Evolutionary conservation across 2,113 vertebrate genomes (phyloP).

Genomic region (Sylvia atricapilla): DNA sequence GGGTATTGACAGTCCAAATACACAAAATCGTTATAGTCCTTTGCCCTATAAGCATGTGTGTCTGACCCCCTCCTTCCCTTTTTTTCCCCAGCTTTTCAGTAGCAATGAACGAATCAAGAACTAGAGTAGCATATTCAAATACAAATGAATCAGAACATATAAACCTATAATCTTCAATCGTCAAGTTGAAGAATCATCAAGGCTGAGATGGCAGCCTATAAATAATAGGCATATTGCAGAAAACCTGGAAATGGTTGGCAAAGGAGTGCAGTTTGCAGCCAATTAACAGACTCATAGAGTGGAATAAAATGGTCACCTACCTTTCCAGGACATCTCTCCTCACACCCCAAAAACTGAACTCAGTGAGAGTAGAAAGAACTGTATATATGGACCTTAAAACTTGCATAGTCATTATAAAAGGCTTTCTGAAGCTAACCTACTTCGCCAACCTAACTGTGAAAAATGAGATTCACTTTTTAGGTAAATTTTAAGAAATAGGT

Average conservation of each 20-base stretch:
- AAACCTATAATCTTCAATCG: neutral
- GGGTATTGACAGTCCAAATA: neutral
- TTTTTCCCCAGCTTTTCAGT: neutral
- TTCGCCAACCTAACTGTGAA: neutral
- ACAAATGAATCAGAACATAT: neutral
- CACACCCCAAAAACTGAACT: neutral
- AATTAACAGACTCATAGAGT: neutral
- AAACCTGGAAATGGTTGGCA: neutral
- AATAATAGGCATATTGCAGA: neutral
- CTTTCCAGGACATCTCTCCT: neutral
- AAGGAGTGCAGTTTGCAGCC: neutral
- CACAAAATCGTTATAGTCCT: neutral
- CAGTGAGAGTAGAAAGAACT: neutral
- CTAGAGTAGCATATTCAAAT: neutral
- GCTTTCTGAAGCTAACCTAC: neutral
- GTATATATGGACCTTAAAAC: neutral
- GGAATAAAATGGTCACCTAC: neutral
- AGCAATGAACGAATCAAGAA: conserved; percentile 8
- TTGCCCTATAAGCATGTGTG: neutral
- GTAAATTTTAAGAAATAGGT: too few relatives aligned
- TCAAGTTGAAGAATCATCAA: neutral
- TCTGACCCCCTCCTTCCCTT: neutral
- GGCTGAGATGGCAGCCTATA: neutral
- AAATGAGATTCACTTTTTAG: too few relatives aligned
- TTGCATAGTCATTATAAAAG: neutral